Evolutionary conservation across 1,140 invertebrate species (phyloP), one percentile per base, ranked within the genome.

Genomic region (Drosophila quadrilineata): DNA sequence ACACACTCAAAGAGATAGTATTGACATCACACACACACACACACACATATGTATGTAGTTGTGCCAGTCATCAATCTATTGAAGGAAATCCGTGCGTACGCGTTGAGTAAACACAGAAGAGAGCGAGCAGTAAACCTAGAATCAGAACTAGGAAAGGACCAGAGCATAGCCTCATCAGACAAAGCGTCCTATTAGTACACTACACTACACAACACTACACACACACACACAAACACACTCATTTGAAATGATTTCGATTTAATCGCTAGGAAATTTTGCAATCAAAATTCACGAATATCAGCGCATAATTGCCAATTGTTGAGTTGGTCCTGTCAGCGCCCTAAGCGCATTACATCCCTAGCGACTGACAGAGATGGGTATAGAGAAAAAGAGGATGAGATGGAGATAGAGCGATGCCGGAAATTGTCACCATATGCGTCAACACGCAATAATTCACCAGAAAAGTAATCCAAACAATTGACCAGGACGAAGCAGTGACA

Each of bases 381-480:
- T 29, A 9, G 29, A 36, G 16, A 12, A 21, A 33, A 16, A 6
- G 16, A 14, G 3, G 12, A 21, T 6, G 38, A 48, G 29, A 58
- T 17, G 6, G 19, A 38, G 14, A 49, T n/a, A 33, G 52, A 52
- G 69, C 36, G n/a, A 17, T 2, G 22, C 12, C 12, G 14, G 60
- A 89, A 89, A 88, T 89, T 89, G 84, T 87, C 86, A 89, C 84
- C 88, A 89, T 89, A 89, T 89, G 88, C 88, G 88, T 88, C 88
- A 89, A 89, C 88, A 89, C 88, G 86, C 88, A 89, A 89, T 89
- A 89, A 89, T 87, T 89, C 88, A 89, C 88, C 88, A 89, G 88
- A 89, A 88, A 87, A 89, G 84, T 87, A 89, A 88, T 89, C 75
- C 86, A 88, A 87, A 88, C 88, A 87, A 89, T 89, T 88, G 86